Conservation (phyloP, 2,888 invertebrate species). For the Dicyrtoma fusca region DNA sequence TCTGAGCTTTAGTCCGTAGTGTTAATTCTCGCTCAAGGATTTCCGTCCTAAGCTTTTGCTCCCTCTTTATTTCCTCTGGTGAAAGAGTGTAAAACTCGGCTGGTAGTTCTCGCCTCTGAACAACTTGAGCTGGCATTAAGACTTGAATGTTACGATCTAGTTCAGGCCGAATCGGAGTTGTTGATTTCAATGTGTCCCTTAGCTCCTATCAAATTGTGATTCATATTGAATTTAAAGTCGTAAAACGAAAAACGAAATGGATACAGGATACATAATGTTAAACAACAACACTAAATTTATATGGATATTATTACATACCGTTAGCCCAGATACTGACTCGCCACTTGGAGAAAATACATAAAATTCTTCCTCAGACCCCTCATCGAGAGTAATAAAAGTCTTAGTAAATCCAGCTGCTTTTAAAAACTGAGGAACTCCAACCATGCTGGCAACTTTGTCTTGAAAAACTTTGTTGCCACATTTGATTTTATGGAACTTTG, state of each 20-base stretch:
- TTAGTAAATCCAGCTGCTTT: conserved; percentile 77
- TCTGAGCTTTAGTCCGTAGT: conserved; percentile 91
- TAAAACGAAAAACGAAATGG: too few species aligned
- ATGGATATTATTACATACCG: conserved; percentile 45
- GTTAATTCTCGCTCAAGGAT: conserved; percentile 78
- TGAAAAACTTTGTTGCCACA: conserved; percentile 79
- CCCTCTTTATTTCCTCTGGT: conserved; percentile 80
- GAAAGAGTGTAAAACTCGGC: conserved; percentile 80
- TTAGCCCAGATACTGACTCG: conserved; percentile 39
- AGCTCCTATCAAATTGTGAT: conserved; percentile 62
- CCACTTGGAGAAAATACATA: conserved; percentile 47
- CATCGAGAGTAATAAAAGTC: conserved; percentile 39
- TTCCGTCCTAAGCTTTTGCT: conserved; percentile 76
- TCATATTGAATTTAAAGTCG: not conserved
- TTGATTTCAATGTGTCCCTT: conserved; percentile 75
- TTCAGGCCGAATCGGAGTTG: conserved; percentile 80
- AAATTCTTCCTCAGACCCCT: conserved; percentile 46
- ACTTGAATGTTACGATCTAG: conserved; percentile 86
- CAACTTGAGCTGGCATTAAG: conserved; percentile 76
- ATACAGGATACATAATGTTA: too few species aligned
- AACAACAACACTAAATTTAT: too few species aligned
- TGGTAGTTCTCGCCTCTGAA: conserved; percentile 72
- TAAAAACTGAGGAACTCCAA: conserved; percentile 80
- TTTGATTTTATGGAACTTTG: conserved; percentile 88
- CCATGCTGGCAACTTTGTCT: conserved; percentile 78